Conservation (phyloP, 2,888 invertebrate genomes). For the Brenthis ino region DNA sequence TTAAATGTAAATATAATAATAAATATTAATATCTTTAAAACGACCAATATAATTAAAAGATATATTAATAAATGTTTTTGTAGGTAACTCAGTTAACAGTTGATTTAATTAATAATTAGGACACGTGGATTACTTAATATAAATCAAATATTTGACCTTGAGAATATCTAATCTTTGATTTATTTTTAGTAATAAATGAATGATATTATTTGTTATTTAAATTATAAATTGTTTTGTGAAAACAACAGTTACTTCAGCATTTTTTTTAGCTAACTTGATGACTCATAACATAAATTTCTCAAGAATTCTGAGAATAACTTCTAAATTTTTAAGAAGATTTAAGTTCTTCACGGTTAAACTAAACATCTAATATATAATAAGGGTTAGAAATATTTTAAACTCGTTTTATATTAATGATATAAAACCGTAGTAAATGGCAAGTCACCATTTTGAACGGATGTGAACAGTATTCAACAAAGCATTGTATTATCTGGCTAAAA, state of each 20-base stretch:
- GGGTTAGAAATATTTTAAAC: constrained; percentile 8
- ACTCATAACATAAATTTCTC: constrained; percentile 37
- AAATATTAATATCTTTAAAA: neutral
- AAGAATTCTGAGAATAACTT: constrained; percentile 25
- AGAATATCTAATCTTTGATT: constrained; percentile 7
- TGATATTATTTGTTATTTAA: too few relatives aligned
- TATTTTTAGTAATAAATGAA: neutral
- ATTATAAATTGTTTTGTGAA: neutral
- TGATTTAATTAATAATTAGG: neutral
- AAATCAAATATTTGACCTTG: constrained; percentile 1
- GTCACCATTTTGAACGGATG: constrained; percentile 87
- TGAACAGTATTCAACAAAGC: constrained; percentile 76
- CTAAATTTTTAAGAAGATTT: neutral
- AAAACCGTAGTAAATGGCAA: constrained; percentile 64
- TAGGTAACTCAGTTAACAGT: neutral
- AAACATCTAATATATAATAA: neutral
- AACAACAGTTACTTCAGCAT: constrained; percentile 20
- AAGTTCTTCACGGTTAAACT: neutral
- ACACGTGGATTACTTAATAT: too few relatives aligned
- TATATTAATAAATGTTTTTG: neutral
- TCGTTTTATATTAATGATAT: constrained; percentile 37
- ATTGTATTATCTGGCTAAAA: constrained; percentile 57
- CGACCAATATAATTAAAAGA: neutral
- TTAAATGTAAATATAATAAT: neutral
- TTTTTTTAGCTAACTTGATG: constrained; percentile 35